Conservation (phyloP, 2,797 vertebrate species). For the Sarcophilus harrisii region DNA sequence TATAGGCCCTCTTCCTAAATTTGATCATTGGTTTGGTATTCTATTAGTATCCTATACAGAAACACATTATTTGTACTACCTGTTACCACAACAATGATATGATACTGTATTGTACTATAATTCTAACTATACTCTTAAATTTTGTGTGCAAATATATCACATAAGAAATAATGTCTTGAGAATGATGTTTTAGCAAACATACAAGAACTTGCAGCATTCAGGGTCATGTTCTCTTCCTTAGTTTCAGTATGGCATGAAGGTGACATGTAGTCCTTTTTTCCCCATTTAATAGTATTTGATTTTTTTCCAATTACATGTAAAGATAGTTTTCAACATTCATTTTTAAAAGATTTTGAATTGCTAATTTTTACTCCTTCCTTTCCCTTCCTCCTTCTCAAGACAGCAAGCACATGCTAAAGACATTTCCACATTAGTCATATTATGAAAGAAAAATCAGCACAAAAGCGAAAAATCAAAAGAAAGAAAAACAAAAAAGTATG, state of each 20-base stretch:
- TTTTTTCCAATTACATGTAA: too few relatives aligned
- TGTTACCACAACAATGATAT: not conserved
- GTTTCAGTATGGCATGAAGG: not conserved
- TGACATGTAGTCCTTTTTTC: not conserved
- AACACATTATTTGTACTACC: not conserved
- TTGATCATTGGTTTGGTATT: not conserved
- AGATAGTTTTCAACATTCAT: too few relatives aligned
- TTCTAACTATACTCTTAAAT: not conserved
- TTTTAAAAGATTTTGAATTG: too few relatives aligned
- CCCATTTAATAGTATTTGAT: too few relatives aligned
- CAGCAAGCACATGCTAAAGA: too few relatives aligned
- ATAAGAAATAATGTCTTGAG: not conserved
- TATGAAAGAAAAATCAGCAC: too few relatives aligned
- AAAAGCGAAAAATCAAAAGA: too few relatives aligned
- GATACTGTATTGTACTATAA: not conserved
- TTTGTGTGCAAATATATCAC: not conserved
- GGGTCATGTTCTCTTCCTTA: not conserved
- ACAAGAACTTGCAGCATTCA: not conserved
- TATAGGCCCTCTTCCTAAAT: not conserved
- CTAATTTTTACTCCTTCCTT: too few relatives aligned
- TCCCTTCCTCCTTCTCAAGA: too few relatives aligned
- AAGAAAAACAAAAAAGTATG: too few relatives aligned
- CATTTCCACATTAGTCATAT: too few relatives aligned
- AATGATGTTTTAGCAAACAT: not conserved
- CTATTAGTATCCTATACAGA: not conserved